Base-by-base conservation (phyloP, 2,888 invertebrate species). In the Cacoxenus indagator region DNA sequence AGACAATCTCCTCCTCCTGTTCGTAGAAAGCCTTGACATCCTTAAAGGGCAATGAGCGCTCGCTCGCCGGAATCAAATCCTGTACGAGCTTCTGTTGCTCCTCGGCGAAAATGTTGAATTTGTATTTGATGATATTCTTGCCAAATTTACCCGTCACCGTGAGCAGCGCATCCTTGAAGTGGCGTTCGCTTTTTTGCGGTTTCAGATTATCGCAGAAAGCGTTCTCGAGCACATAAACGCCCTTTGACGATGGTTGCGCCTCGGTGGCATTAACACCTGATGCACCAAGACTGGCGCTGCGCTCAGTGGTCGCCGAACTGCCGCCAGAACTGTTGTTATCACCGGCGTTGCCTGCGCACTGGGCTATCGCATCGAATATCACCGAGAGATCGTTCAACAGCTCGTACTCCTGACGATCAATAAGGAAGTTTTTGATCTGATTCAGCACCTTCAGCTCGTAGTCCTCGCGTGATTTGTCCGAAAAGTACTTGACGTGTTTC, bases 61-160 rank as follows among this genome's bases (percentile, higher is more conserved):
- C 86, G 61, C 82, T 84, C 29, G 78, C 78, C 0, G 88, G 88
- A 54, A 88, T 87, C 0, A 88, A 74, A 43, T 87, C 87, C 5
- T 84, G 83, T 1, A 87, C 88, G 0, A 87, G 78, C 65, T 80
- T 82, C 69, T 83, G 80, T 70, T 88, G 88, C 59, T 88, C 88
- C 55, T 88, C 88, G 43, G 85, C 86, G 70, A 88, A 88, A 19
- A 88, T 88, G 67, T 88, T 88, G 64, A 88, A 87, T 74, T 88
- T 88, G 70, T 88, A 88, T 70, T 88, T 88, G 31, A 88, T 88
- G 48, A 88, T 88, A 70, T 88, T 88, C 70, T 87, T 88, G 17
- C 88, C 88, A 71, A 88, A 88, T 70, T 88, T 88, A 0, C 88
- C 88, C 0, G 88, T 88, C 0, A 88, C 88, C 0, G 88, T 88